These are phyloP conservation scores for Himalopsyche tibetana DNA, from an alignment of 2,888 invertebrate species.

Conservation along the genomic window DNA sequence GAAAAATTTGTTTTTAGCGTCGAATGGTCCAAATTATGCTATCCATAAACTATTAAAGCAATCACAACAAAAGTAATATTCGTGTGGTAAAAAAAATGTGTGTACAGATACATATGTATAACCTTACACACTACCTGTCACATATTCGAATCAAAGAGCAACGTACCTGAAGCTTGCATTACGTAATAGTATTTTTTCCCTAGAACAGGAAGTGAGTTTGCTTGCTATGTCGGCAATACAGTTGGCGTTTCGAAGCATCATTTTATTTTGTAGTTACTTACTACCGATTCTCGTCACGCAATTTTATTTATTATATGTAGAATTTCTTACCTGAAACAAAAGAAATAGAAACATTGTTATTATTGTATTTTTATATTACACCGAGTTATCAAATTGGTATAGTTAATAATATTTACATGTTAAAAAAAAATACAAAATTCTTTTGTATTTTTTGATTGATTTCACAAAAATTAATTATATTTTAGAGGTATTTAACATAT, in stretches of 20 bases:
- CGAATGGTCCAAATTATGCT: too few relatives aligned
- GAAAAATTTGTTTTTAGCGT: too few relatives aligned
- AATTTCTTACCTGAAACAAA: conserved; percentile 16
- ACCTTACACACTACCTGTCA: not conserved
- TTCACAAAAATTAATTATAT: too few relatives aligned
- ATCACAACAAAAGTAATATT: too few relatives aligned
- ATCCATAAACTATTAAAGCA: too few relatives aligned
- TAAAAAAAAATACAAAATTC: too few relatives aligned
- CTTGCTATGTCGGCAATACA: not conserved
- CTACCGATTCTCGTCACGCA: not conserved
- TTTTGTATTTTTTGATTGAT: too few relatives aligned
- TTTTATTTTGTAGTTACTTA: not conserved
- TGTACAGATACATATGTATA: not conserved
- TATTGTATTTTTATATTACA: not conserved
- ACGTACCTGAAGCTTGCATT: conserved; percentile 23
- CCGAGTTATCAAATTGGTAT: too few relatives aligned
- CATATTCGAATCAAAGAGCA: conserved; percentile 23
- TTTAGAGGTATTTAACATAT: too few relatives aligned
- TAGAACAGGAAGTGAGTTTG: conserved; percentile 59
- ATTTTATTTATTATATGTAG: not conserved
- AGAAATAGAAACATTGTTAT: not conserved
- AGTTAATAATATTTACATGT: too few relatives aligned
- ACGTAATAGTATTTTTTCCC: conserved; percentile 51
- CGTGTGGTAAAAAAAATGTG: too few relatives aligned
- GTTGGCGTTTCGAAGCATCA: not conserved